These are phyloP conservation scores for Phortica variegata DNA, from an alignment of 1,140 invertebrate species.

Conservation along the genomic window DNA sequence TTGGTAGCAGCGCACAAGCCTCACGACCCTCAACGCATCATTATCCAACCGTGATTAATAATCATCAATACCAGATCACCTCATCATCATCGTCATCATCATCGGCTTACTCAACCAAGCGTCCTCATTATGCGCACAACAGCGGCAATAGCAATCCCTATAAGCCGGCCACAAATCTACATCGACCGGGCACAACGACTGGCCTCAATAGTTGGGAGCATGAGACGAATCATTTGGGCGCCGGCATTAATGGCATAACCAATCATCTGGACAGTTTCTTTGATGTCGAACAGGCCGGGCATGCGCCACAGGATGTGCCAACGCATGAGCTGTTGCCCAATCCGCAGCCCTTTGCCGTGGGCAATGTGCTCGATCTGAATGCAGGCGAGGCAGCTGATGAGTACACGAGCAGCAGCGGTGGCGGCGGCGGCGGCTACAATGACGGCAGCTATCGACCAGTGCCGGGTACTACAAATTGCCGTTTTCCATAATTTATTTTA, in stretches of 20 bases:
- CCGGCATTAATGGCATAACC: conserved; percentile 33
- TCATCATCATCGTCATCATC: too few relatives aligned
- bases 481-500: not conserved
- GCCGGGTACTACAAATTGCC: conserved; percentile 40
- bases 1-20: conserved; percentile 3
- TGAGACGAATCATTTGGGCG: conserved; percentile 31
- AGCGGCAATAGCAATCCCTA: conserved; percentile 12
- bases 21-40: conserved; percentile 24
- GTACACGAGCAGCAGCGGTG: conserved; percentile 25
- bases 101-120: conserved; percentile 38
- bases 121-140: conserved; percentile 32
- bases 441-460: conserved; percentile 50
- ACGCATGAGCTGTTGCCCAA: conserved; percentile 29
- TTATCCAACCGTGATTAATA: conserved; percentile 20
- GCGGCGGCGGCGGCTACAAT: conserved; percentile 24
- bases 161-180: conserved; percentile 3
- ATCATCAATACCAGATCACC: conserved; percentile 26
- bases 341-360: conserved; percentile 46
- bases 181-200: conserved; percentile 16
- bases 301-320: conserved; percentile 15
- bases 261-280: conserved; percentile 54
- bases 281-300: conserved; percentile 26
- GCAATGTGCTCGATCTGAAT: conserved; percentile 49
- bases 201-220: conserved; percentile 46
- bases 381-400: conserved; percentile 48